phyloP scores from a whole-genome alignment of 1,140 invertebrate species.

The Phthorimaea operculella region DNA sequence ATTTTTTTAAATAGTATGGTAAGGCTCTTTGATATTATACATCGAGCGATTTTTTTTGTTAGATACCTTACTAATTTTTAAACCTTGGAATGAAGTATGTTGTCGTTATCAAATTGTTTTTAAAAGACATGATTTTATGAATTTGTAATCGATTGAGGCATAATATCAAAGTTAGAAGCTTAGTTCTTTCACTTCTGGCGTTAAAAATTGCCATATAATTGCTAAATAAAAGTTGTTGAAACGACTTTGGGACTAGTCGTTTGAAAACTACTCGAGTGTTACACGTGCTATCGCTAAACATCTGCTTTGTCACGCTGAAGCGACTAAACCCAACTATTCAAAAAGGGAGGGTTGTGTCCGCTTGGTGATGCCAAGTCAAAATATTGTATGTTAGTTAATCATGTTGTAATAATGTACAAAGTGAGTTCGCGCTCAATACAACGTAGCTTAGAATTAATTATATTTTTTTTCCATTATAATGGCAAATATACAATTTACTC shows the following conservation, averaged over 20 bases:
- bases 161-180: background rate
- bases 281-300: conserved; percentile 45
- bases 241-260: background rate
- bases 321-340: background rate
- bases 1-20: conserved; percentile 39
- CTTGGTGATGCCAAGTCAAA: background rate
- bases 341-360: background rate
- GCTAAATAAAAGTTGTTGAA: too few species aligned
- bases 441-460: conserved; percentile 55
- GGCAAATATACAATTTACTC: conserved; percentile 40
- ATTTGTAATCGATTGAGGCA: background rate
- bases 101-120: conserved; percentile 22
- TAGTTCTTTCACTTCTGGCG: background rate
- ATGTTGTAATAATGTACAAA: conserved; percentile 63
- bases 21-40: conserved; percentile 21
- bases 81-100: conserved; percentile 19
- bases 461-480: conserved; percentile 44
- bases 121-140: conserved; percentile 37
- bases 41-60: conserved; percentile 18
- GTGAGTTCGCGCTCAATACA: conserved; percentile 60
- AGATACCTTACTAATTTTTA: conserved; percentile 8
- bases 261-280: background rate
- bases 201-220: background rate
- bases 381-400: conserved; percentile 30
- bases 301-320: background rate